Conservation (phyloP, 2,888 invertebrate genomes). For the Machimus atricapillus region DNA sequence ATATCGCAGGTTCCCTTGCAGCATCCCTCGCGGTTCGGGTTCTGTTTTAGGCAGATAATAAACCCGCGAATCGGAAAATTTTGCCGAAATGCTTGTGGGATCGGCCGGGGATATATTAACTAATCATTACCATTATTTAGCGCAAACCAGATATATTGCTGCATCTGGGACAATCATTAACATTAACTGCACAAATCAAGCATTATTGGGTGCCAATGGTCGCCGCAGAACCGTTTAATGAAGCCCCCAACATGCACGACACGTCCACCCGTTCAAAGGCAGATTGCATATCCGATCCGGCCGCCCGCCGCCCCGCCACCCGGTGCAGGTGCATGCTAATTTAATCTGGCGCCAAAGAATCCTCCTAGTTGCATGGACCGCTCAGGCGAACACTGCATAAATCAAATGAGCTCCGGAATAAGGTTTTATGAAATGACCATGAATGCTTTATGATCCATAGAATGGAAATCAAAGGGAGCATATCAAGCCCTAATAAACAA, state of each 20-base stretch:
- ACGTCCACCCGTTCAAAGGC: neutral
- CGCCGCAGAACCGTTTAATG: neutral
- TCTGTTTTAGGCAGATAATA: neutral
- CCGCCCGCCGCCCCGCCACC: neutral
- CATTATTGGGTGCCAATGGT: neutral
- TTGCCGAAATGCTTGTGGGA: neutral
- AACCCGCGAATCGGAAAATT: neutral
- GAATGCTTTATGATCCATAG: neutral
- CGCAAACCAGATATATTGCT: neutral
- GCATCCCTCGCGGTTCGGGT: neutral
- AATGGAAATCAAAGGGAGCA: neutral
- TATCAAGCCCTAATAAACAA: neutral
- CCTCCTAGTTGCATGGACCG: neutral
- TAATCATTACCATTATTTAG: constrained; percentile 14
- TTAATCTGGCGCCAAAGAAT: neutral
- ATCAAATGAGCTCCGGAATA: neutral
- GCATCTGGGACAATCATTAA: neutral
- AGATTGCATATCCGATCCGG: neutral
- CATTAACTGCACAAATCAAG: neutral
- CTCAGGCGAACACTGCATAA: neutral
- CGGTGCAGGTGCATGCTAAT: neutral
- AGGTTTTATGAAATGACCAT: neutral
- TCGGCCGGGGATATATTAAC: neutral
- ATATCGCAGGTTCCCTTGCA: neutral
- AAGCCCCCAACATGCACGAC: neutral